These are phyloP conservation scores for Callospermophilus lateralis DNA, from an alignment of 2,113 vertebrate genomes.

Conservation along the genomic window DNA sequence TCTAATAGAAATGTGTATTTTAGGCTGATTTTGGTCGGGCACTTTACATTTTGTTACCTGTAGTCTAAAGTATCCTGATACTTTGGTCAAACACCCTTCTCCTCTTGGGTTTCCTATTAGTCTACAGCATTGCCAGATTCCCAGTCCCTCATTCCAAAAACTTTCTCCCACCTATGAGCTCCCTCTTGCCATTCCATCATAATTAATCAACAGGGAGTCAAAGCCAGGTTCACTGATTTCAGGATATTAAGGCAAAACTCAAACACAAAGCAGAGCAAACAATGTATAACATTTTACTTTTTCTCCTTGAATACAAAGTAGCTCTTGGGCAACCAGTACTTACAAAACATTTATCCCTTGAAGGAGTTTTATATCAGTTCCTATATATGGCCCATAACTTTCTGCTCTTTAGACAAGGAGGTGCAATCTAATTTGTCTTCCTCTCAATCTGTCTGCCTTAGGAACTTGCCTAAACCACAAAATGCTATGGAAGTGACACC, in stretches of 20 bases:
- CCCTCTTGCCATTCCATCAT: neutral
- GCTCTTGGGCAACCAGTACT: neutral
- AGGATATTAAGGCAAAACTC: neutral
- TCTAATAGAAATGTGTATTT: neutral
- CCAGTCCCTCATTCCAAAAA: neutral
- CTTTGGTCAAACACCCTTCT: neutral
- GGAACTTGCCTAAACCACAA: neutral
- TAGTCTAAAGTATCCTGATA: neutral
- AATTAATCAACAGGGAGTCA: neutral
- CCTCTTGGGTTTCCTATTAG: neutral
- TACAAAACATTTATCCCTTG: neutral
- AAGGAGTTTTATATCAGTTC: neutral
- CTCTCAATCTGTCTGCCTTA: no score
- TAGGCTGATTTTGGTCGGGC: neutral
- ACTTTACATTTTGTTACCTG: neutral
- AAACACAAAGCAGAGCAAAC: neutral
- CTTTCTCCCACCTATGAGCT: no score
- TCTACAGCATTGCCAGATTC: neutral
- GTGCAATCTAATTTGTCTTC: neutral
- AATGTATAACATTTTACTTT: neutral
- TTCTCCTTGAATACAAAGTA: constrained; percentile 26
- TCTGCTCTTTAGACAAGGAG: neutral
- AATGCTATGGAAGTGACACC: neutral
- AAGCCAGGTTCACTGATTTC: neutral
- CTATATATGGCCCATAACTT: neutral